phyloP scores from a whole-genome alignment of 2,113 vertebrate species.

The Mustelus asterias region DNA sequence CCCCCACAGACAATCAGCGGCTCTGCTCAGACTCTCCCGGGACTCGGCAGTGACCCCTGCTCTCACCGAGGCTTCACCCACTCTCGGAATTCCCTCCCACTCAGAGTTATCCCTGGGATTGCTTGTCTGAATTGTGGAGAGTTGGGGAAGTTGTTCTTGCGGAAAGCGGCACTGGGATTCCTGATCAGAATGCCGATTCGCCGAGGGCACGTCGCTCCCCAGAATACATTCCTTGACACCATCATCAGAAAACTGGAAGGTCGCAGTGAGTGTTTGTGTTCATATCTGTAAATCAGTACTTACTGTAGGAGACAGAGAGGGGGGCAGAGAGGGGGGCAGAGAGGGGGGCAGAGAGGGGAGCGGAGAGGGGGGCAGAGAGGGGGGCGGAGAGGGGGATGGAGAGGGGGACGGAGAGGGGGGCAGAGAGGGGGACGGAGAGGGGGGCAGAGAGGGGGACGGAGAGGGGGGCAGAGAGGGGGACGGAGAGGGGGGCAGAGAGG shows the following conservation, averaged over 20 bases:
- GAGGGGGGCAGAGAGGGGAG: too few species aligned
- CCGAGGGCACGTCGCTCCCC: constrained; percentile 97
- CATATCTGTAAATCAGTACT: constrained; percentile 33
- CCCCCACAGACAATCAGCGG: neutral
- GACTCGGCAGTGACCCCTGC: neutral
- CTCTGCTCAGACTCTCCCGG: neutral
- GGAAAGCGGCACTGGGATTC: too few species aligned
- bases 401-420: too few species aligned
- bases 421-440: neutral
- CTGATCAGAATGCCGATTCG: constrained; percentile 86
- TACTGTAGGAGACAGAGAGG: constrained; percentile 46
- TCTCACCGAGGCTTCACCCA: neutral
- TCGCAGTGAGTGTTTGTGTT: constrained; percentile 80
- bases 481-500: too few species aligned
- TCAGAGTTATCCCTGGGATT: neutral
- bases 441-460: neutral
- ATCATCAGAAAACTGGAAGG: constrained; percentile 99
- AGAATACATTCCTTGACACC: constrained; percentile 95
- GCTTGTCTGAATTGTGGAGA: neutral
- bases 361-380: too few species aligned
- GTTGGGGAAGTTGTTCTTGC: too few species aligned
- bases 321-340: constrained; percentile 44
- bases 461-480: neutral
- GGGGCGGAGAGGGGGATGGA: too few species aligned
- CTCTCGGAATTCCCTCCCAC: neutral